Evolutionary conservation across 1,140 invertebrate genomes (phyloP), one percentile per base, ranked within the genome.

Genomic region (Aradophagus sp.): DNA sequence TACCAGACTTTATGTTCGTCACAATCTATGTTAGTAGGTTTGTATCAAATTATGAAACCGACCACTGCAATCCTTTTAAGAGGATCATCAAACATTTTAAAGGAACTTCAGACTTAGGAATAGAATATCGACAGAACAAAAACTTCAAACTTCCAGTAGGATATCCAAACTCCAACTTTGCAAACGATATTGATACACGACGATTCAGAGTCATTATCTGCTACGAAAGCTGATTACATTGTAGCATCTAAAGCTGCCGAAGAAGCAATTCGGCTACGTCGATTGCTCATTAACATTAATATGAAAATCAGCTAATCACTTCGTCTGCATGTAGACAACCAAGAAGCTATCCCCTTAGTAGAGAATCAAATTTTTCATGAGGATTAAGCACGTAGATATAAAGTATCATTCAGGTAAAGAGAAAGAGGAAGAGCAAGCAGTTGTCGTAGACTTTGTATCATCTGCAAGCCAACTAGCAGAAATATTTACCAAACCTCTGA

Each of bases 351-450:
- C 16, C 41, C 42, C 8, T 11, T 77, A 1, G 42, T 61, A 6
- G 73, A 69, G 29, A 77, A 75, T 38, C 55, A 63, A 15, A 42
- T 47, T 31, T 73, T 58, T 36, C 74, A 70, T 45, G 39, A 62
- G 65, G 27, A 74, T 23, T 17, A 80, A 77, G 41, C 72, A 80
- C 27, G 75, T 78, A 10, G 76, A 78, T 32, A 53, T 76, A 2
- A 56, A 31, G 8, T 73, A 65, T 50, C 75, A 80, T 48, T 71
- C 59, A 53, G 58, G 77, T 48, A 69, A 78, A 72, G 78, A 73
- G 17, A 45, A 61, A 12, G 12, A 55, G 10, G 14, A 66, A 36
- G 59, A 68, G 1, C 31, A 14, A 12, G 36, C 13, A 4, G 36
- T 56, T 6, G 17, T 17, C 7, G 10, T 56, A 1, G 8, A 4